Percentiles rank a stretch among this genome's conserved stretches.
Conservation (phyloP, 2,888 invertebrate genomes). For the Cataglyphis rosenhaueri region DNA sequence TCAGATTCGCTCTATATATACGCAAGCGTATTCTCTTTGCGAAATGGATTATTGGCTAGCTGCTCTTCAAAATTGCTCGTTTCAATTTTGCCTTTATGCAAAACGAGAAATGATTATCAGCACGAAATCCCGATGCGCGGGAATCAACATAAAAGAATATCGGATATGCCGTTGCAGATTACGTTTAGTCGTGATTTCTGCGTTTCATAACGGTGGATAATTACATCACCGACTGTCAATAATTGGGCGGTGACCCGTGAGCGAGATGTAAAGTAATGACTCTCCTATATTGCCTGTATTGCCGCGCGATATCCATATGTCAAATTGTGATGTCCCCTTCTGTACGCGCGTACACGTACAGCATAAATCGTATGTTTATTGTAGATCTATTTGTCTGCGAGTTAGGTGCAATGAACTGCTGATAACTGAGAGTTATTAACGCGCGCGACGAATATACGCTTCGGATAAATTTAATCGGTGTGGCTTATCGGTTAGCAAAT, state of each 20-base stretch:
- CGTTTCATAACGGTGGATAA: conserved; percentile 52
- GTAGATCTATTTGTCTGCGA: conserved; percentile 50
- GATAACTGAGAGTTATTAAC: conserved; percentile 56
- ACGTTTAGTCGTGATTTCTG: conserved; percentile 58
- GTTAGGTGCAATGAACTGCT: conserved; percentile 52
- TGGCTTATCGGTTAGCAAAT: conserved; percentile 33
- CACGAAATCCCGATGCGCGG: conserved; percentile 26
- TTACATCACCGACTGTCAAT: conserved; percentile 66
- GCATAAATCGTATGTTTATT: conserved; percentile 44
- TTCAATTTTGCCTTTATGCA: conserved; percentile 33
- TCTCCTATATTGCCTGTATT: conserved; percentile 21
- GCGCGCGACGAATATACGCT: conserved; percentile 38
- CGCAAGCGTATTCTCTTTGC: conserved; percentile 16
- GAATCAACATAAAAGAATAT: conserved; percentile 40
- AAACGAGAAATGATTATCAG: conserved; percentile 33
- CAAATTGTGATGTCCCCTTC: conserved; percentile 48
- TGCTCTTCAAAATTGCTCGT: conserved; percentile 14
- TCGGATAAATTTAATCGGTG: conserved; percentile 46
- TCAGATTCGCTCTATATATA: background rate
- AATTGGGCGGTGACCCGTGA: conserved; percentile 64
- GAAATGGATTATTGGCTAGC: conserved; percentile 25
- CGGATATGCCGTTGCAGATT: conserved; percentile 51
- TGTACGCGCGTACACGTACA: conserved; percentile 42
- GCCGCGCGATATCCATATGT: conserved; percentile 42
- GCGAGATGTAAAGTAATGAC: conserved; percentile 53